A percentile compares a stretch with the other conserved stretches of the same genome.
These are phyloP conservation scores for Euproctis similis DNA, from an alignment of 2,888 invertebrate species.

Conservation along the genomic window DNA sequence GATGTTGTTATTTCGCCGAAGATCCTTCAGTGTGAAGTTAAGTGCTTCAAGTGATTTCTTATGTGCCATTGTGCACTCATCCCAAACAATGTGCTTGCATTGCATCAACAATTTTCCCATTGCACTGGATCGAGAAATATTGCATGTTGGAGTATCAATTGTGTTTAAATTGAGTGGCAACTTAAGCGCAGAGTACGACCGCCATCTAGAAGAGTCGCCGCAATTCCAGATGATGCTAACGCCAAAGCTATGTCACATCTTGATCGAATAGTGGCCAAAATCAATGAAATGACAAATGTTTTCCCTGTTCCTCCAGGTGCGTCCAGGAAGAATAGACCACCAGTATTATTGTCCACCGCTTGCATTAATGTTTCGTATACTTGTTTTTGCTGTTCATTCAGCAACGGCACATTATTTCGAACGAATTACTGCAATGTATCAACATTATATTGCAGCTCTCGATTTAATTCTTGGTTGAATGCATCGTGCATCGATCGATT, in stretches of 20 bases:
- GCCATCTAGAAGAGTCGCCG: too few species aligned
- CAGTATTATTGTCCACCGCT: constrained; percentile 19
- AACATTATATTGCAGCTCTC: not conserved
- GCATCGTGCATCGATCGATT: constrained; percentile 13
- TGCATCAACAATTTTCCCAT: constrained; percentile 15
- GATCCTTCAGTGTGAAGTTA: constrained; percentile 16
- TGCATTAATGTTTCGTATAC: constrained; percentile 21
- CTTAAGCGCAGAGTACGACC: not conserved
- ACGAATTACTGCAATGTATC: constrained; percentile 5
- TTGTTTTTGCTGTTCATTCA: constrained; percentile 8
- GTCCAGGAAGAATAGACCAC: constrained; percentile 9
- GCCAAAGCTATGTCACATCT: constrained; percentile 11
- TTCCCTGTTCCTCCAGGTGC: constrained; percentile 4
- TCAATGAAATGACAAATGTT: not conserved
- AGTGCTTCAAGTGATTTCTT: constrained; percentile 9
- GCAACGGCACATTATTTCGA: constrained; percentile 12
- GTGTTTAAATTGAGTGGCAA: constrained; percentile 17
- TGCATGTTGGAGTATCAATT: constrained; percentile 2
- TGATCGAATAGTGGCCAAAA: constrained; percentile 9
- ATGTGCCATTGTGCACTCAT: too few species aligned
- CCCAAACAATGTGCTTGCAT: constrained; percentile 15
- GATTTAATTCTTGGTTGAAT: constrained; percentile 1
- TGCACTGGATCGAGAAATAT: constrained; percentile 9
- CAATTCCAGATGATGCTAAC: not conserved
- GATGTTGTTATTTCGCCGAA: constrained; percentile 4